Base-by-base conservation (phyloP, 1,140 invertebrate genomes). In the Adoxophyes honmai region DNA sequence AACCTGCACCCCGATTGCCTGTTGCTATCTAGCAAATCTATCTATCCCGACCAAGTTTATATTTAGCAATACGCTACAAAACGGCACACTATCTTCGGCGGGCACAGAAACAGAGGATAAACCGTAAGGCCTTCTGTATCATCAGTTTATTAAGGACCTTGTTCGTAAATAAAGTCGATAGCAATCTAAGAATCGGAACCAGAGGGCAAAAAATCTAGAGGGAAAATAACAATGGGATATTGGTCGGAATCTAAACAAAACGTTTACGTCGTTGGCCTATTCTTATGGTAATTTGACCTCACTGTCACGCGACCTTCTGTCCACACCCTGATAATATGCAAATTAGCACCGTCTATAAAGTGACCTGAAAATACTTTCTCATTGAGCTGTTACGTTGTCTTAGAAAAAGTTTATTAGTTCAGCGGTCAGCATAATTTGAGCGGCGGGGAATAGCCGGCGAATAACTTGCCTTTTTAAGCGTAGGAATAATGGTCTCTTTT, bases 251-350 rank as follows among this genome's bases (percentile, higher is more conserved):
- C 72, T 48, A 62, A 76, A 73, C 66, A 72, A 75, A 76, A 74
- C 66, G 65, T 76, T 80, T 73, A 73, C 68, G 69, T 76, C 73
- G 76, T 78, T 78, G 74, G 70, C 61, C 73, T 69, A 85, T 82
- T 85, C 73, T 82, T 78, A 85, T 85, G 81, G 65, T 82, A 85
- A 85, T 85, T 75, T 57, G 62, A 59, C 65, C 57, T 73, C 60
- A 74, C 64, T 73, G 78, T 80, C 78, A 81, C 77, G 75, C 74
- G 73, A 77, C 78, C 75, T 78, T 81, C 81, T 83, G 80, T 79
- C 78, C 74, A 75, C 76, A 70, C 73, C 68, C 73, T 68, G 80
- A 85, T 85, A 85, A 81, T 75, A 85, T 85, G 81, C 78, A 78
- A 81, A 85, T 85, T 68, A 68, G 61, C 39, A 36, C 63, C 68